Base-by-base conservation (phyloP, 2,888 invertebrate genomes). In the Dicyrtoma fusca region DNA sequence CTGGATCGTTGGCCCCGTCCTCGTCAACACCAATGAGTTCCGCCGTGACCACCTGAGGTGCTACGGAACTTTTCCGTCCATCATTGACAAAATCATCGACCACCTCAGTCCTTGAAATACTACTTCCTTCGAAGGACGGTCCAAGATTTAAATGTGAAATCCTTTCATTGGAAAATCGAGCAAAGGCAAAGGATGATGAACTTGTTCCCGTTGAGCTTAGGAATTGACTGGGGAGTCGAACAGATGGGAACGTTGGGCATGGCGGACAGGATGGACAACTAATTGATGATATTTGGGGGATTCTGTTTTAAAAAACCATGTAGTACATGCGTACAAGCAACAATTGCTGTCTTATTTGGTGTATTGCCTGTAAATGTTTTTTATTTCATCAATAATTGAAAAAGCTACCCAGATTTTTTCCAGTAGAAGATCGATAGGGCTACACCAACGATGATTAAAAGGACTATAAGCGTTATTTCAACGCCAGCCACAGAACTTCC, bases 151-250 rank as follows among this genome's bases (percentile, higher is more conserved):
- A 47, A 64, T 72, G 51, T 13, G 77, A 77, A 17, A 75, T 74
- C 14, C 79, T 47, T 61, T 79, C 79, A 63, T 79, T 79, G 13
- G 75, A 66, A 55, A 79, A 79, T 10, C 79, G 42, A 5, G 79
- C 79, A 65, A 79, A 79, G 2, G 75, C 79, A 71, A 79, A 79
- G 1, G 79, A 75, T 8, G 76, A 69, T 21, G 55, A 4, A n/a
- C 23, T 21, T 14, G 26, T 25, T 13, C 21, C 10, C 0, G 26
- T n/a, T 11, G 65, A 19, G 10, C 21, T 57, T 2, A 51, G 26
- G 10, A 68, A 17, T 21, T 57, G 44, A 59, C 34, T 17, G 8
- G 68, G 68, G 13, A 55, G 4, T 21, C 23, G 68, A 11, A 64
- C 8, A n/a, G 17, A 25, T 21, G 34, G 34, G 8, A 51, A 53